Evolutionary conservation across 2,797 vertebrate genomes (phyloP).

Genomic region (Numenius phaeopus): DNA sequence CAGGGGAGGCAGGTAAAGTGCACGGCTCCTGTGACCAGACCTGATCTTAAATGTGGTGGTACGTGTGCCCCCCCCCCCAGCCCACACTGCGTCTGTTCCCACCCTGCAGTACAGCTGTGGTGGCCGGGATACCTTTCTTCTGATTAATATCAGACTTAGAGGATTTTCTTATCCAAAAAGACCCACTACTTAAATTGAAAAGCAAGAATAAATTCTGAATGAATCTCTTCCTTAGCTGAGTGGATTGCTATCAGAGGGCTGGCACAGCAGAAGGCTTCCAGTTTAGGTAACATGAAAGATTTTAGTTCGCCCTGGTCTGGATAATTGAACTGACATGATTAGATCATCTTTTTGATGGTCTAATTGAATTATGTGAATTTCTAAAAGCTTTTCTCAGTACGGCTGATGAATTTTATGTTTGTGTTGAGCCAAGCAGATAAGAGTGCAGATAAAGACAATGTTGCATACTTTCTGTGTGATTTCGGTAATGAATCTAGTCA

Average conservation of each 20-base stretch:
- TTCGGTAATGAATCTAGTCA: background rate
- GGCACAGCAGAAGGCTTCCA: background rate
- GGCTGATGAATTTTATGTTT: background rate
- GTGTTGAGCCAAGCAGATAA: background rate
- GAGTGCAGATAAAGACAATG: background rate
- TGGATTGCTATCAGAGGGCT: background rate
- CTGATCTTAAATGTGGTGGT: rapidly evolving
- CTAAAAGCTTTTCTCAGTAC: background rate
- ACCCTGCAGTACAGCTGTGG: background rate
- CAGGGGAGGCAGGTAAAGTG: background rate
- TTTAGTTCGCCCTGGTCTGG: background rate
- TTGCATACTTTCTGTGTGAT: background rate
- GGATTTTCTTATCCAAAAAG: background rate
- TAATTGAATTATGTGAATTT: constrained; percentile 46
- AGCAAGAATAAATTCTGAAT: background rate
- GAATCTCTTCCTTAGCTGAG: background rate
- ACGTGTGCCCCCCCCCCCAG: background rate
- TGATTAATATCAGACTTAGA: background rate
- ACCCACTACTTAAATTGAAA: background rate
- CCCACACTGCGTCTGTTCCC: background rate
- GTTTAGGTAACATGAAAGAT: background rate
- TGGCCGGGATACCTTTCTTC: background rate
- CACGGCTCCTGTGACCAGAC: background rate
- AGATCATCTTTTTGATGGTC: constrained; percentile 36
- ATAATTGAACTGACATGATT: constrained; percentile 36